Percentiles rank a stretch among this genome's conserved stretches.
Conservation (phyloP, 1,140 invertebrate species). For the Teleogryllus occipitalis region DNA sequence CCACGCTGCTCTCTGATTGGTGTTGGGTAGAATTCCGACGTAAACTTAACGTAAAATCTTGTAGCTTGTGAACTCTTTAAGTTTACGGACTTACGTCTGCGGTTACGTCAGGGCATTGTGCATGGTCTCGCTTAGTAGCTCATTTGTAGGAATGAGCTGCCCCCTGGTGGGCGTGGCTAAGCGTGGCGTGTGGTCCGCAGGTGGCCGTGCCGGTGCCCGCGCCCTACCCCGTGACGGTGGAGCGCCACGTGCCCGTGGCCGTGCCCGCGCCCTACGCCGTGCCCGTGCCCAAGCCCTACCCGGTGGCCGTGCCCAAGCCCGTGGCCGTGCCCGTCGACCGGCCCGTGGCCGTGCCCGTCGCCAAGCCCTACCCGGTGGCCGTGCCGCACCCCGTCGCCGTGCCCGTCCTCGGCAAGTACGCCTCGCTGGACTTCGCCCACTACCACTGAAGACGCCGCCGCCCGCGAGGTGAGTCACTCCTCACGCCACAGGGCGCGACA, state of each 20-base stretch:
- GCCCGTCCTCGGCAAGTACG: neutral
- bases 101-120: too few relatives aligned
- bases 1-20: too few relatives aligned
- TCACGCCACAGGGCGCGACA: too few relatives aligned
- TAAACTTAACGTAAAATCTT: too few relatives aligned
- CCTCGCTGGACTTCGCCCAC: neutral
- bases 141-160: too few relatives aligned
- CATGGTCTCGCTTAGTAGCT: too few relatives aligned
- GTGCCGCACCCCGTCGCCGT: neutral
- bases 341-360: slow-evolving; percentile 12
- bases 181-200: too few relatives aligned
- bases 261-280: slow-evolving; percentile 11
- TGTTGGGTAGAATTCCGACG: too few relatives aligned
- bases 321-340: slow-evolving; percentile 8
- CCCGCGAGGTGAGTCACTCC: too few relatives aligned
- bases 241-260: slow-evolving; percentile 7
- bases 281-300: slow-evolving; percentile 9
- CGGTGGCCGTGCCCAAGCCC: slow-evolving; percentile 12
- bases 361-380: slow-evolving; percentile 10
- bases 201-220: slow-evolving; percentile 6
- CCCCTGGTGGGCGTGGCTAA: too few relatives aligned
- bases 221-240: slow-evolving; percentile 12
- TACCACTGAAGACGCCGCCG: neutral
- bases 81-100: too few relatives aligned
- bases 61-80: too few relatives aligned